phyloP scores from a whole-genome alignment of 2,888 invertebrate species.

The Apamea crenata region DNA sequence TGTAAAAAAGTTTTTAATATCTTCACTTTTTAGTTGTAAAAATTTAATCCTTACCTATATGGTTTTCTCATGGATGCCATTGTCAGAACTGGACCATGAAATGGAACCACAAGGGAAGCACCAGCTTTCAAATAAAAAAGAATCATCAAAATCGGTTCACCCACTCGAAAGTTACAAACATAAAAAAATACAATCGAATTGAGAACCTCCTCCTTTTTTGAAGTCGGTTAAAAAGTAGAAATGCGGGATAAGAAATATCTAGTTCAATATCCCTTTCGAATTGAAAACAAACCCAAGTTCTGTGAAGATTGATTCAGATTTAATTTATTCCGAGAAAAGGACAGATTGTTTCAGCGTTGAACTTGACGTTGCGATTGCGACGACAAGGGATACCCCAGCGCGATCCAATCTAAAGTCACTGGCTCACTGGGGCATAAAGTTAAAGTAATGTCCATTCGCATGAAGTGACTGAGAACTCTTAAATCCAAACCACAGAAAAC shows the following conservation, averaged over 20 bases:
- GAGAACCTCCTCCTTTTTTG: too few relatives aligned
- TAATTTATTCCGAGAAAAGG: conserved; percentile 21
- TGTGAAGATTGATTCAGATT: conserved; percentile 20
- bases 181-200: too few relatives aligned
- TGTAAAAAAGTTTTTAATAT: too few relatives aligned
- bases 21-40: too few relatives aligned
- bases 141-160: too few relatives aligned
- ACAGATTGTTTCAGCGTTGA: conserved; percentile 24
- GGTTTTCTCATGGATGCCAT: too few relatives aligned
- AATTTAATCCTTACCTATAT: too few relatives aligned
- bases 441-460: background rate
- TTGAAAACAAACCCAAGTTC: background rate
- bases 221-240: too few relatives aligned
- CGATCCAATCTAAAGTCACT: conserved; percentile 12
- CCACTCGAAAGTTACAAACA: too few relatives aligned
- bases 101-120: too few relatives aligned
- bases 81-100: too few relatives aligned
- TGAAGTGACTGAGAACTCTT: background rate
- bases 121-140: too few relatives aligned
- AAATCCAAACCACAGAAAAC: background rate
- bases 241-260: background rate
- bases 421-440: conserved; percentile 4
- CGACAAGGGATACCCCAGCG: background rate
- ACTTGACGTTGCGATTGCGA: conserved; percentile 3
- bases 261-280: background rate